Percentiles rank a stretch among this genome's conserved stretches.
These are phyloP conservation scores for Drosophila lini DNA, from an alignment of 1,140 invertebrate species.

Conservation along the genomic window DNA sequence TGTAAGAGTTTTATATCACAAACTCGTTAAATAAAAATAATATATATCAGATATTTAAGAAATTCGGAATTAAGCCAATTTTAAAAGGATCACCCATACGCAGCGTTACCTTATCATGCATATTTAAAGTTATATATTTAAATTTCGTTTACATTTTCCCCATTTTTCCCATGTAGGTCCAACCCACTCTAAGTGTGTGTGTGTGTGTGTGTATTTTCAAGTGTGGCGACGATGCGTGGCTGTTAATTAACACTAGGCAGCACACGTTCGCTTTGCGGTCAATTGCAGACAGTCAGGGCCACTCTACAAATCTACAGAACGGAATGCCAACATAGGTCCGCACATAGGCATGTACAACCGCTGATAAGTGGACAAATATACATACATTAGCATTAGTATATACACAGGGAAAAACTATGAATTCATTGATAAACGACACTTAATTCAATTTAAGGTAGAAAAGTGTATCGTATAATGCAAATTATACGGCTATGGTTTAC, in stretches of 20 bases:
- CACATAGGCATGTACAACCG: constrained; percentile 16
- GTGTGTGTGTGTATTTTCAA: constrained; percentile 7
- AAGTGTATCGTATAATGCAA: too few relatives aligned
- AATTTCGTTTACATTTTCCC: constrained; percentile 17
- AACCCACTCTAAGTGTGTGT: neutral
- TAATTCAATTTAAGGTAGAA: neutral
- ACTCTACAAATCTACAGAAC: constrained; percentile 42
- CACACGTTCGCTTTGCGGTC: constrained; percentile 49
- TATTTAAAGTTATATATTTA: constrained; percentile 2
- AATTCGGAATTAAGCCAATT: neutral
- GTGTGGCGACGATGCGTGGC: constrained; percentile 35
- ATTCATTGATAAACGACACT: neutral
- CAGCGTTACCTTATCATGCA: constrained; percentile 5
- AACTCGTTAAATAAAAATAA: neutral
- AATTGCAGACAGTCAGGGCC: constrained; percentile 55
- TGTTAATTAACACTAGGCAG: constrained; percentile 54
- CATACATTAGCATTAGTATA: constrained; percentile 1
- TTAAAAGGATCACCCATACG: constrained; percentile 8
- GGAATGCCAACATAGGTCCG: constrained; percentile 31
- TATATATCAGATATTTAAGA: neutral
- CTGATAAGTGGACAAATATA: constrained; percentile 37
- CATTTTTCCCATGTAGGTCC: constrained; percentile 8
- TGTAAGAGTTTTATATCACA: neutral
- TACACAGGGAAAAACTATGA: constrained; percentile 3
- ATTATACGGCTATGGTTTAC: too few relatives aligned